phyloP scores from a whole-genome alignment of 1,140 invertebrate species.

The Mycetomoellerius zeteki region DNA sequence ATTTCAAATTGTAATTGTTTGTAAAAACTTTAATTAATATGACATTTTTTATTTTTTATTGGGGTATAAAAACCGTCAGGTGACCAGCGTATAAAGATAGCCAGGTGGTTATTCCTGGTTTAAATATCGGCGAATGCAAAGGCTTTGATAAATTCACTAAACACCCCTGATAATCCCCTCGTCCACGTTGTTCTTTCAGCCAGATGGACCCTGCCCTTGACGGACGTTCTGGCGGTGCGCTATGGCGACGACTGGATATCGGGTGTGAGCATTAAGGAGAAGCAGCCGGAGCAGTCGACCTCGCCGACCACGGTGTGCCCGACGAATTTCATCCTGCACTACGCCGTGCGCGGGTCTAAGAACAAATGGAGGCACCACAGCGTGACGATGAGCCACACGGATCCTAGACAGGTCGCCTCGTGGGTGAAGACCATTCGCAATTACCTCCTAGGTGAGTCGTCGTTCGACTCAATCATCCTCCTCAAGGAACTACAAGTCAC shows the following conservation, averaged over 20 bases:
- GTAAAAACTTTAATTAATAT: too few species aligned
- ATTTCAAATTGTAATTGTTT: too few species aligned
- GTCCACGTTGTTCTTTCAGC: slow-evolving; percentile 78
- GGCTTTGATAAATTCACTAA: too few species aligned
- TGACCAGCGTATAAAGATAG: too few species aligned
- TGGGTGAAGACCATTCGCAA: slow-evolving; percentile 89
- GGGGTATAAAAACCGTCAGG: too few species aligned
- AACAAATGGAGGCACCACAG: slow-evolving; percentile 89
- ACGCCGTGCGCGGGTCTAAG: slow-evolving; percentile 88
- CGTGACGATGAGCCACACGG: slow-evolving; percentile 88
- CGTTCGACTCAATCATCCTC: too few species aligned
- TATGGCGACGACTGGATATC: slow-evolving; percentile 84
- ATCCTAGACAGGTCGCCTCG: slow-evolving; percentile 88
- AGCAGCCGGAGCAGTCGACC: slow-evolving; percentile 68
- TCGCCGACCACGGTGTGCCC: slow-evolving; percentile 80
- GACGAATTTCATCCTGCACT: slow-evolving; percentile 89
- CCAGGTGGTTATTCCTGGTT: too few species aligned
- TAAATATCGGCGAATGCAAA: too few species aligned
- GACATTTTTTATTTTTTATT: too few species aligned
- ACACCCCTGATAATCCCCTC: not conserved
- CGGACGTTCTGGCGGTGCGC: slow-evolving; percentile 87
- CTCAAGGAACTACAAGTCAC: too few species aligned
- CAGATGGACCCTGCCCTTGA: slow-evolving; percentile 86
- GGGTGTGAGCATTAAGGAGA: slow-evolving; percentile 70
- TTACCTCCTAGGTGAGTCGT: slow-evolving; percentile 85